Evolutionary conservation across 1,140 invertebrate species (phyloP).

Genomic region (Cotesia glomerata): DNA sequence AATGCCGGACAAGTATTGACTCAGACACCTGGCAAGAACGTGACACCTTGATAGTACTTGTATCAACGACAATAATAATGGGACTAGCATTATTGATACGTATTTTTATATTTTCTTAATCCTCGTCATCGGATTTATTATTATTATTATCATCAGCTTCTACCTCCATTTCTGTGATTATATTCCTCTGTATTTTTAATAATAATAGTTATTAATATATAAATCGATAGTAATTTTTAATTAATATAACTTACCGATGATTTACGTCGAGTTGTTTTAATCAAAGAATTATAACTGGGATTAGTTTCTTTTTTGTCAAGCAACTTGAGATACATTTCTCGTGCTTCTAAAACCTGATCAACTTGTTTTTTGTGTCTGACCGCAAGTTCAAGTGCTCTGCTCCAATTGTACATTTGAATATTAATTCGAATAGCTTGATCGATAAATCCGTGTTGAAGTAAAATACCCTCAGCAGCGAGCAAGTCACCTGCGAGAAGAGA

Average conservation of each 20-base stretch:
- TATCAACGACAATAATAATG: slow-evolving; percentile 32
- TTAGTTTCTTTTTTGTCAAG: slow-evolving; percentile 82
- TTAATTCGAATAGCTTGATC: slow-evolving; percentile 82
- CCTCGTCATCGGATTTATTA: slow-evolving; percentile 2
- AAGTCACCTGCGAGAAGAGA: slow-evolving; percentile 79
- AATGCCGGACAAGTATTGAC: slow-evolving; percentile 40
- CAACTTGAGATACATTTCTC: slow-evolving; percentile 76
- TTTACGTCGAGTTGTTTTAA: slow-evolving; percentile 39
- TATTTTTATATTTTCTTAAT: slow-evolving; percentile 33
- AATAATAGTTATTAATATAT: neutral
- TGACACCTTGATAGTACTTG: slow-evolving; percentile 32
- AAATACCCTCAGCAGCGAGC: slow-evolving; percentile 81
- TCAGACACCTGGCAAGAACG: slow-evolving; percentile 36
- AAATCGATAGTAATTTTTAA: neutral
- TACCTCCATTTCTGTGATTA: slow-evolving; percentile 13
- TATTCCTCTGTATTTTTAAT: neutral
- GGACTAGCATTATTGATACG: slow-evolving; percentile 35
- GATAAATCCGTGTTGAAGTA: slow-evolving; percentile 79
- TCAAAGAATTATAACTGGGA: slow-evolving; percentile 51
- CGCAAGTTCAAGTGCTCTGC: slow-evolving; percentile 85
- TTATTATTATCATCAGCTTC: neutral
- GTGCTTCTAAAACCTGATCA: slow-evolving; percentile 78
- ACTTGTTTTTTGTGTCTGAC: slow-evolving; percentile 80
- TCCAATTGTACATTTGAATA: slow-evolving; percentile 86
- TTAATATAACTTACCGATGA: neutral